A percentile compares a stretch with the other conserved stretches of the same genome.
Evolutionary conservation across 1,140 invertebrate species (phyloP).

Genomic region (Hyphantria cunea): DNA sequence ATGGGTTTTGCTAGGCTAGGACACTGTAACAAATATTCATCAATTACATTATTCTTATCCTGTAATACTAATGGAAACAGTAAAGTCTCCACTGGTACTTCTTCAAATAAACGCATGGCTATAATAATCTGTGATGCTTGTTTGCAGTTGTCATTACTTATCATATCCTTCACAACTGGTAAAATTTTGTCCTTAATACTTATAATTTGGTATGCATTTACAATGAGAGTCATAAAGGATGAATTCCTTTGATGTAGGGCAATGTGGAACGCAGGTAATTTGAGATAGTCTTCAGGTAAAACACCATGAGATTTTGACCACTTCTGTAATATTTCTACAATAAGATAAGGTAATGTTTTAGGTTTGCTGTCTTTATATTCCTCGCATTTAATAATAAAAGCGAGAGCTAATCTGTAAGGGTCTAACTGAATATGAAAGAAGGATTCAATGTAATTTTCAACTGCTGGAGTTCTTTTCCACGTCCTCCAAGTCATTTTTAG

Average conservation of each 20-base stretch:
- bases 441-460: constrained; percentile 54
- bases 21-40: constrained; percentile 85
- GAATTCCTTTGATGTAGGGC: constrained; percentile 66
- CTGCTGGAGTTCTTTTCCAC: constrained; percentile 64
- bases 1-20: constrained; percentile 83
- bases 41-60: constrained; percentile 86
- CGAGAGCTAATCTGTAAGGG: constrained; percentile 55
- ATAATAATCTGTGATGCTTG: constrained; percentile 85
- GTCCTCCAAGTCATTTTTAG: constrained; percentile 63
- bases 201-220: constrained; percentile 61
- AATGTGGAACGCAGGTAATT: constrained; percentile 68
- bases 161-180: constrained; percentile 66
- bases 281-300: constrained; percentile 53
- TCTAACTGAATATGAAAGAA: constrained; percentile 53
- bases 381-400: constrained; percentile 66
- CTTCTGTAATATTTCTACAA: constrained; percentile 63
- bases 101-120: constrained; percentile 84
- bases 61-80: constrained; percentile 88
- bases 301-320: constrained; percentile 49
- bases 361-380: constrained; percentile 72
- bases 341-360: constrained; percentile 68
- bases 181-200: constrained; percentile 63
- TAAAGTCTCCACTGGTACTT: constrained; percentile 85
- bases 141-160: constrained; percentile 68
- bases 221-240: constrained; percentile 59